Base-by-base conservation (phyloP, 2,797 vertebrate genomes). In the Sebastes aleutianus region DNA sequence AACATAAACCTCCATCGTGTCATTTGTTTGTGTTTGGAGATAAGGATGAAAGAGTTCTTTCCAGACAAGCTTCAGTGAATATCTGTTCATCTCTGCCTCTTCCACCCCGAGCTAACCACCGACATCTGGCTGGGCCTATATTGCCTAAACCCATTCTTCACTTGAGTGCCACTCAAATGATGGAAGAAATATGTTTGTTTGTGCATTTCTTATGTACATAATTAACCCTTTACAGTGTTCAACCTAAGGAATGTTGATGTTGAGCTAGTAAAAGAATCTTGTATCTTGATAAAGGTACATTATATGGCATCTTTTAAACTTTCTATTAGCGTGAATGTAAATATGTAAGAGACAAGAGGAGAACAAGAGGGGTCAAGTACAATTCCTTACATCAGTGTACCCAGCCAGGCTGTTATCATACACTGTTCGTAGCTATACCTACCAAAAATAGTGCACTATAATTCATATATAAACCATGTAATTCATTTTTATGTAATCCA, bases 11-110 rank as follows among this genome's bases (percentile, higher is more conserved):
- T 74, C 54, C 47, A 22, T 78, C 79, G 80, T 89, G 81, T 91
- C 87, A 79, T 88, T 89, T 86, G 71, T 85, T 88, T 82, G 82
- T 59, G 68, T 85, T 81, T 78, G 70, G 75, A 93, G 93, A 95
- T 93, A 92, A 93, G 76, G 79, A 94, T 91, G 76, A 92, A 92
- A 92, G 88, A 73, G 24, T 47, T 87, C 62, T 88, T 88, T 89
- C 70, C 76, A 67, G 90, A 86, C 76, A 84, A 86, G 78, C 80
- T 68, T 53, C 34, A 57, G 83, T 53, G 59, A 88, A 79, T 87
- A 90, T 93, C 92, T 87, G 74, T 80, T 79, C 82, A 91, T 93
- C 91, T 91, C 65, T 79, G 78, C 83, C 85, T 87, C 84, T 73
- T 80, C 85, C 81, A 88, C 76, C 79, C 43, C 31, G 39, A 76